Conservation (phyloP, 2,888 invertebrate genomes). For the Himalopsyche kuldschensis region DNA sequence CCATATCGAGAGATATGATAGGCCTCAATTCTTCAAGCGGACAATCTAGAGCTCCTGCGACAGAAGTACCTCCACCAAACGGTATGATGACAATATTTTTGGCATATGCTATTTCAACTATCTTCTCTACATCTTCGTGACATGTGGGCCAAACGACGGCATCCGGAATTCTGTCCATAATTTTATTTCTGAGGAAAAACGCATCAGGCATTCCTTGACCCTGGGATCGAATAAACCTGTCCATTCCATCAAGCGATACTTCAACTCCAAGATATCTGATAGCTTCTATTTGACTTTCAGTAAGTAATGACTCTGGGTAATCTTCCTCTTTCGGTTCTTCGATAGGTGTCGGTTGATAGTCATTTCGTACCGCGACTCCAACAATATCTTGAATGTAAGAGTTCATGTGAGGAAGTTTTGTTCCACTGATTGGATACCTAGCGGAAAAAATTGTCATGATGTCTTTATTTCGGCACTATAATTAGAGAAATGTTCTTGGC, state of each 20-base stretch:
- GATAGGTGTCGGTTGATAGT: neutral
- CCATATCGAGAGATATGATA: conserved; percentile 89
- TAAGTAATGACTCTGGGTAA: conserved; percentile 55
- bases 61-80: conserved; percentile 93
- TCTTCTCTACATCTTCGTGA: conserved; percentile 81
- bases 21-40: conserved; percentile 75
- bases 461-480: no score
- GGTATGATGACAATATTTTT: conserved; percentile 85
- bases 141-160: conserved; percentile 88
- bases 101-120: conserved; percentile 75
- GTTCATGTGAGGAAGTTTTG: conserved; percentile 74
- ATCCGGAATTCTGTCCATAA: conserved; percentile 86
- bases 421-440: conserved; percentile 77
- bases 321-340: conserved; percentile 9
- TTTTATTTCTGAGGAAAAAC: conserved; percentile 73
- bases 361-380: conserved; percentile 60
- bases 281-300: conserved; percentile 55
- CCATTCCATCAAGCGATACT: conserved; percentile 65
- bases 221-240: conserved; percentile 84
- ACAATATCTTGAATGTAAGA: conserved; percentile 78
- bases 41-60: conserved; percentile 85
- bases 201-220: conserved; percentile 94
- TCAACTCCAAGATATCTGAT: conserved; percentile 56
- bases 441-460: conserved; percentile 19
- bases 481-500: no score